A percentile compares a stretch with the other conserved stretches of the same genome.
These are phyloP conservation scores for Drosophila nannoptera DNA, from an alignment of 1,140 invertebrate species.

Conservation along the genomic window DNA sequence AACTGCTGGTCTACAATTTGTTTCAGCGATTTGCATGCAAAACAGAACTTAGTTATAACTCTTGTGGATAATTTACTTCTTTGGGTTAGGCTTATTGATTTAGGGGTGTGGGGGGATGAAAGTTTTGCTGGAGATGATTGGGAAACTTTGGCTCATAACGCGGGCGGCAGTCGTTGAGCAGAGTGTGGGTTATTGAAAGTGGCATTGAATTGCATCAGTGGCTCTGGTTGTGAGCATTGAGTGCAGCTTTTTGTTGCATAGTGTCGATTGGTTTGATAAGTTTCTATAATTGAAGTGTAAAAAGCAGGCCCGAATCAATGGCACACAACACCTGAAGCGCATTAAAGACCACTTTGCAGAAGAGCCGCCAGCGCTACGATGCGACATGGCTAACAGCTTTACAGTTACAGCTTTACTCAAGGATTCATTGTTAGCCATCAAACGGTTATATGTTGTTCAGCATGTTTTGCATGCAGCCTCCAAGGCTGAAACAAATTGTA, in stretches of 20 bases:
- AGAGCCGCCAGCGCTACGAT: conserved; percentile 22
- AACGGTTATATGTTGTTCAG: not conserved
- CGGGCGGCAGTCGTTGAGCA: conserved; percentile 22
- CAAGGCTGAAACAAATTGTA: conserved; percentile 51
- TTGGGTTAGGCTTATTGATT: conserved; percentile 10
- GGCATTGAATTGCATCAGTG: conserved; percentile 74
- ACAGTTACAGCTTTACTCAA: conserved; percentile 6
- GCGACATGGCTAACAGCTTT: not conserved
- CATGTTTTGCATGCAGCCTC: conserved; percentile 63
- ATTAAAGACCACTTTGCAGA: conserved; percentile 68
- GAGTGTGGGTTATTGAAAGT: conserved; percentile 53
- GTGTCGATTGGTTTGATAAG: conserved; percentile 7
- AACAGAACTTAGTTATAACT: conserved; percentile 28
- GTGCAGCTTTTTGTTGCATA: conserved; percentile 51
- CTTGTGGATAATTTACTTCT: not conserved
- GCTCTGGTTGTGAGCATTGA: conserved; percentile 74
- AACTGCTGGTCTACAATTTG: conserved; percentile 47
- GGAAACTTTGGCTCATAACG: conserved; percentile 17
- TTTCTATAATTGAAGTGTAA: conserved; percentile 10
- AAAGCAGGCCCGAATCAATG: conserved; percentile 66
- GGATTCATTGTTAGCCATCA: conserved; percentile 5
- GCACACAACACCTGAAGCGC: conserved; percentile 67
- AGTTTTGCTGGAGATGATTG: not conserved
- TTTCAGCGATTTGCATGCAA: conserved; percentile 68
- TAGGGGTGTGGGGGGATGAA: not conserved